phyloP scores from a whole-genome alignment of 2,888 invertebrate genomes.

The Cosmia trapezina region DNA sequence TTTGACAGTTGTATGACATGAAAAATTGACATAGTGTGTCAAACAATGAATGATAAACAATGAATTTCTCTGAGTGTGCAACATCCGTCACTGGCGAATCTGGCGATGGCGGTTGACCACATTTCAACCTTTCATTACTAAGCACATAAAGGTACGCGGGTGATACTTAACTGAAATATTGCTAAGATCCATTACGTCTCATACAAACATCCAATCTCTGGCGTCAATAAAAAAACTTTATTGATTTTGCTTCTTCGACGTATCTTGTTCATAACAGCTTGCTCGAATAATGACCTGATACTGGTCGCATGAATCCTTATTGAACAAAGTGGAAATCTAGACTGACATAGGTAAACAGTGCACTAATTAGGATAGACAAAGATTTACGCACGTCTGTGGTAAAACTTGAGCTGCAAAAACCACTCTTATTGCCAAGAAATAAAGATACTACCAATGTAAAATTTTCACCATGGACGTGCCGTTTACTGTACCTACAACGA shows the following conservation, averaged over 20 bases:
- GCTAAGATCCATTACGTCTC: not conserved
- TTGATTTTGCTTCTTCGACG: not conserved
- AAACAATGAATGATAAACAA: not conserved
- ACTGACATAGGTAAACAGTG: not conserved
- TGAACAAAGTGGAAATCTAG: not conserved
- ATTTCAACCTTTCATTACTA: not conserved
- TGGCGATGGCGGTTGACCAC: too few species aligned
- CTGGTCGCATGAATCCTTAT: not conserved
- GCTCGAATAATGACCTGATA: not conserved
- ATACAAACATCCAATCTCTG: not conserved
- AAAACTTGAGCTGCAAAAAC: not conserved
- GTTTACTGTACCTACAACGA: not conserved
- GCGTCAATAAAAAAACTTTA: not conserved
- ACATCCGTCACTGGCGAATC: too few species aligned
- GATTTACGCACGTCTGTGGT: not conserved
- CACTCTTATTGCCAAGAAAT: not conserved
- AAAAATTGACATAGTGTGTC: not conserved
- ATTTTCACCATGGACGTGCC: not conserved
- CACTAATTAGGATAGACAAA: slow-evolving; percentile 13
- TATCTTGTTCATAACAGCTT: not conserved
- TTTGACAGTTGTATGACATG: not conserved
- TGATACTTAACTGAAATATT: not conserved
- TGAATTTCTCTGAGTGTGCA: not conserved
- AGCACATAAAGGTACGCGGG: not conserved
- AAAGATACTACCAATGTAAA: not conserved